phyloP scores from a whole-genome alignment of 2,113 vertebrate genomes.

The Eublepharis macularius region DNA sequence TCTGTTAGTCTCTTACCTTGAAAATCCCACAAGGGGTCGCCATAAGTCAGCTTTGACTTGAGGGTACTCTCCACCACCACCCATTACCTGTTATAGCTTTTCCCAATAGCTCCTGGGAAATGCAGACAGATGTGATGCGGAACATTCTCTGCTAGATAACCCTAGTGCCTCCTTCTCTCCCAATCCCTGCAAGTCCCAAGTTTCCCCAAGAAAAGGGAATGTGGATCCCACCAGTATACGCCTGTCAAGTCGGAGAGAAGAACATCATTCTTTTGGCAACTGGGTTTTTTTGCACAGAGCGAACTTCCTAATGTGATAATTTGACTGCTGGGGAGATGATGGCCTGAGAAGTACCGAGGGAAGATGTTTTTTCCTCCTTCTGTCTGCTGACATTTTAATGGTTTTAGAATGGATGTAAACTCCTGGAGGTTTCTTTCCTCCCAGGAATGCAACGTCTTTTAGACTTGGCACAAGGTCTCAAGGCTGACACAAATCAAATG shows the following conservation, averaged over 20 bases:
- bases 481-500: conserved; percentile 47
- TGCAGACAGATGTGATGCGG: neutral
- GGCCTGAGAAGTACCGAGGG: no score
- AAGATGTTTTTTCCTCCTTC: neutral
- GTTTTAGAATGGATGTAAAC: neutral
- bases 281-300: neutral
- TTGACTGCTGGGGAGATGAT: conserved; percentile 5
- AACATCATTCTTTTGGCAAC: neutral
- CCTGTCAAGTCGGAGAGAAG: conserved; percentile 14
- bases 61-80: no score
- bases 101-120: neutral
- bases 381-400: conserved; percentile 15
- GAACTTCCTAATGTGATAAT: neutral
- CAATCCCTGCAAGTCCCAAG: neutral
- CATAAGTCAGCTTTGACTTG: no score
- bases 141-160: neutral
- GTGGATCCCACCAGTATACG: neutral
- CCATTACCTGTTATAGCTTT: neutral
- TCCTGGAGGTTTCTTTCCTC: neutral
- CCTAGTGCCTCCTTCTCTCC: neutral
- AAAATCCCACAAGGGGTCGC: no score
- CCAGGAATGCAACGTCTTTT: conserved; percentile 28
- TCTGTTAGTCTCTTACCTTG: no score
- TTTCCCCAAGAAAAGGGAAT: neutral
- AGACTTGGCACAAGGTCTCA: neutral